A percentile compares a stretch with the other conserved stretches of the same genome.
These are phyloP conservation scores for Sinonovacula constricta DNA, from an alignment of 1,140 invertebrate species.

Conservation along the genomic window DNA sequence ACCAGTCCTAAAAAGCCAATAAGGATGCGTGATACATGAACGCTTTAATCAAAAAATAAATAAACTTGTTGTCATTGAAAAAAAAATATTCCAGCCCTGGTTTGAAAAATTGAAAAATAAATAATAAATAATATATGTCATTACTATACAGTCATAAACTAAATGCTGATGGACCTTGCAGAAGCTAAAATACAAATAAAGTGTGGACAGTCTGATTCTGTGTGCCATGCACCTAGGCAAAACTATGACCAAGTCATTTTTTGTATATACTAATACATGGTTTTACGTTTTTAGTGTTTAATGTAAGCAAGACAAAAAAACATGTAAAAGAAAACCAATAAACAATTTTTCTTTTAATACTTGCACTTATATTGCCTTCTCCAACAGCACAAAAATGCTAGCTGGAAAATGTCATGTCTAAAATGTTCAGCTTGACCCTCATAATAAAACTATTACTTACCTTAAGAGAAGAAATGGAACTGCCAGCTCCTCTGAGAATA, in stretches of 20 bases:
- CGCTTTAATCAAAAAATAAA: not conserved
- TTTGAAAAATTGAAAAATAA: not conserved
- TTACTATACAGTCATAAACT: not conserved
- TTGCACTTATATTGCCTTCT: no score
- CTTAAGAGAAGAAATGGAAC: conserved; percentile 23
- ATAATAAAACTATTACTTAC: conserved; percentile 6
- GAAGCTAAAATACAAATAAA: not conserved
- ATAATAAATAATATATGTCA: not conserved
- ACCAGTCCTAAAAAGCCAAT: not conserved
- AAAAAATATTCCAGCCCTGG: not conserved
- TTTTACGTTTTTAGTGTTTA: not conserved
- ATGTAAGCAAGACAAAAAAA: not conserved
- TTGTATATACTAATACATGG: not conserved
- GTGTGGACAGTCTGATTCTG: no score
- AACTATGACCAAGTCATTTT: not conserved
- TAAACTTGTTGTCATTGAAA: not conserved
- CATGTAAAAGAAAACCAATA: no score
- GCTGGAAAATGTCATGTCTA: no score
- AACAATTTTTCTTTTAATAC: no score
- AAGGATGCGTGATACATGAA: not conserved
- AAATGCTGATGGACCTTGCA: not conserved
- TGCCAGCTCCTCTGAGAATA: conserved; percentile 10
- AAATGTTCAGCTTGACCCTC: no score
- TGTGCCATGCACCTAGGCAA: no score
- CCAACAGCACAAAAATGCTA: no score